Conservation (phyloP, 2,113 vertebrate genomes). For the Abramis brama region DNA sequence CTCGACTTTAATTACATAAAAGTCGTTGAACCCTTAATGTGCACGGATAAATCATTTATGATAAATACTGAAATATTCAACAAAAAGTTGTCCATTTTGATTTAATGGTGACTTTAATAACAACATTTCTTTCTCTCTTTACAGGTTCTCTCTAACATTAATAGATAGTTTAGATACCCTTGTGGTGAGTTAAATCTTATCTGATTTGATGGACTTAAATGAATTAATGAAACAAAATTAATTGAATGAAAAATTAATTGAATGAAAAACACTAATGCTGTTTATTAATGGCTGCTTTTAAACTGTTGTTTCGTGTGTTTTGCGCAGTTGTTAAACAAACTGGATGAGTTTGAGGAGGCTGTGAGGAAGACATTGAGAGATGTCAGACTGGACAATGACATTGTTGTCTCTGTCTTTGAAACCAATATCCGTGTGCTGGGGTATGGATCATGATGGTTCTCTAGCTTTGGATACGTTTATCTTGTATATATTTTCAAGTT, state of each 20-base stretch:
- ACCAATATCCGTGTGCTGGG: conserved; percentile 84
- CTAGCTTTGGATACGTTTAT: neutral
- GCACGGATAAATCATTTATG: no score
- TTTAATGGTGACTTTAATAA: neutral
- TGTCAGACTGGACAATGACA: conserved; percentile 79
- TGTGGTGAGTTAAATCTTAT: conserved; percentile 72
- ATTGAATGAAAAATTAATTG: neutral
- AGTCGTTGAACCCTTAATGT: no score
- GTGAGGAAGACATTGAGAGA: conserved; percentile 75
- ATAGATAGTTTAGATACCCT: conserved; percentile 82
- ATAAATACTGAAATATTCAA: no score
- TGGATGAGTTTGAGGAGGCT: conserved; percentile 83
- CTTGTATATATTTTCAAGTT: no score
- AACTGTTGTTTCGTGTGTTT: neutral
- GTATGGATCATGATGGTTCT: conserved; percentile 60
- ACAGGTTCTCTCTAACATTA: conserved; percentile 81
- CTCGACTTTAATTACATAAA: no score
- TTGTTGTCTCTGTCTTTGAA: conserved; percentile 84
- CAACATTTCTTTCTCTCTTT: conserved; percentile 8
- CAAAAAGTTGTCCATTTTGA: no score
- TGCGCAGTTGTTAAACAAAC: conserved; percentile 78
- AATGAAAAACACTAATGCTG: neutral
- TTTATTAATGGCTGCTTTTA: neutral
- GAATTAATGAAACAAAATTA: no score
- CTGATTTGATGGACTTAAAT: neutral